Conservation (phyloP, 2,113 vertebrate species). For the Thunnus maccoyii region DNA sequence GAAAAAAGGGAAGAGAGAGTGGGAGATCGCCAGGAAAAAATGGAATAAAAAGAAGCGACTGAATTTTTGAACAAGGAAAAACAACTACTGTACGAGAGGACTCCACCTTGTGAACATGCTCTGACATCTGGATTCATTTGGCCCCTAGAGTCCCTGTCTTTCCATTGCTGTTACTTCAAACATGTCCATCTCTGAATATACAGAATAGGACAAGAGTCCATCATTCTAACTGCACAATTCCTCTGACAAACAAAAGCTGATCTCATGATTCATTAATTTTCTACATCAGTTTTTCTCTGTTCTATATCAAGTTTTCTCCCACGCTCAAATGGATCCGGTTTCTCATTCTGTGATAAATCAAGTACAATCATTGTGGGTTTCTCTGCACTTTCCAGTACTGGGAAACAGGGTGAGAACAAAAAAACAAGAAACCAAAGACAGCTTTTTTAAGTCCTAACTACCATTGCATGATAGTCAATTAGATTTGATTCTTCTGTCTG, state of each 20-base stretch:
- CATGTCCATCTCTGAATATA: constrained; percentile 35
- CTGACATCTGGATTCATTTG: constrained; percentile 81
- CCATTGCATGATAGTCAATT: constrained; percentile 43
- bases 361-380: constrained; percentile 48
- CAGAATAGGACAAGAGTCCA: constrained; percentile 39
- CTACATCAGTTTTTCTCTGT: constrained; percentile 28
- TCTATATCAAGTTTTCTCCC: constrained; percentile 35
- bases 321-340: constrained; percentile 26
- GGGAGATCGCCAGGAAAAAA: constrained; percentile 59
- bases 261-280: constrained; percentile 42
- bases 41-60: constrained; percentile 56
- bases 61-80: constrained; percentile 73
- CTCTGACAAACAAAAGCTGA: constrained; percentile 31
- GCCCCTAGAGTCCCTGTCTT: constrained; percentile 68
- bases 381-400: constrained; percentile 38
- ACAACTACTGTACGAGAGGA: constrained; percentile 76
- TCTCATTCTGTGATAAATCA: constrained; percentile 59
- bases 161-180: constrained; percentile 65
- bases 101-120: constrained; percentile 75
- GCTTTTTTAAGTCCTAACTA: constrained; percentile 44
- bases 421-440: constrained; percentile 39
- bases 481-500: constrained; percentile 52
- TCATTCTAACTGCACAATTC: constrained; percentile 39
- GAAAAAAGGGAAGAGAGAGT: constrained; percentile 33
- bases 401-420: constrained; percentile 54